Evolutionary conservation across 2,888 invertebrate species (phyloP).

Genomic region (Masnerella sp.): DNA sequence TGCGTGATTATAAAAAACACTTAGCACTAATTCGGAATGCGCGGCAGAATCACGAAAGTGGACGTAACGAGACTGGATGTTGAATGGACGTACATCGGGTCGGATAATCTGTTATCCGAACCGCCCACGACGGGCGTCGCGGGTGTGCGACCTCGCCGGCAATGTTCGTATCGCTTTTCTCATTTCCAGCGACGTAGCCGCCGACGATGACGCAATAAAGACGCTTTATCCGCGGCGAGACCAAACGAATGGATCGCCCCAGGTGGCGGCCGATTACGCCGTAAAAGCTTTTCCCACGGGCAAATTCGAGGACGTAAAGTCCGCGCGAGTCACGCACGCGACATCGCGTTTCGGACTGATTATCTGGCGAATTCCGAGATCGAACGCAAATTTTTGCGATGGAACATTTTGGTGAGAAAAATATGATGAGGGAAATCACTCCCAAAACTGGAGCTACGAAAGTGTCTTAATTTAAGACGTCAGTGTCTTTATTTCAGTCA

Average conservation of each 20-base stretch:
- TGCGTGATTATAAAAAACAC: too few species aligned
- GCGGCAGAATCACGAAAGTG: conserved; percentile 18
- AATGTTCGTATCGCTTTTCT: conserved; percentile 45
- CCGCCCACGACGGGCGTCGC: conserved; percentile 55
- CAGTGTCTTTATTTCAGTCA: too few species aligned
- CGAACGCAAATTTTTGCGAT: too few species aligned
- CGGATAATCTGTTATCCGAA: conserved; percentile 52
- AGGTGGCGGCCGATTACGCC: conserved; percentile 14
- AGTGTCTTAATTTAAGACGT: too few species aligned
- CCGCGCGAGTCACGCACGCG: conserved; percentile 20
- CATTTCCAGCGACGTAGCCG: conserved; percentile 41
- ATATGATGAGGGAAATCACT: too few species aligned
- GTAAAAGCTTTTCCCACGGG: conserved; percentile 8
- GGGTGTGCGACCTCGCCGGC: conserved; percentile 49
- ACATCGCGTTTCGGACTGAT: conserved; percentile 24
- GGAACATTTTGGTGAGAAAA: too few species aligned
- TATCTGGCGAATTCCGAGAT: too few species aligned
- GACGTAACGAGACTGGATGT: conserved; percentile 29
- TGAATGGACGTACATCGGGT: conserved; percentile 30
- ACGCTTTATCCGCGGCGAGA: conserved; percentile 35
- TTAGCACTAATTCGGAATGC: too few species aligned
- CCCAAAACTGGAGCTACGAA: too few species aligned
- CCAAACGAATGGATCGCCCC: conserved; percentile 23
- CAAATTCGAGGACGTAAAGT: conserved; percentile 17
- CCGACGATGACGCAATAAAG: conserved; percentile 50